A percentile compares a stretch with the other conserved stretches of the same genome.
Conservation (phyloP, 2,113 vertebrate genomes). For the Ceyx margarethae region DNA sequence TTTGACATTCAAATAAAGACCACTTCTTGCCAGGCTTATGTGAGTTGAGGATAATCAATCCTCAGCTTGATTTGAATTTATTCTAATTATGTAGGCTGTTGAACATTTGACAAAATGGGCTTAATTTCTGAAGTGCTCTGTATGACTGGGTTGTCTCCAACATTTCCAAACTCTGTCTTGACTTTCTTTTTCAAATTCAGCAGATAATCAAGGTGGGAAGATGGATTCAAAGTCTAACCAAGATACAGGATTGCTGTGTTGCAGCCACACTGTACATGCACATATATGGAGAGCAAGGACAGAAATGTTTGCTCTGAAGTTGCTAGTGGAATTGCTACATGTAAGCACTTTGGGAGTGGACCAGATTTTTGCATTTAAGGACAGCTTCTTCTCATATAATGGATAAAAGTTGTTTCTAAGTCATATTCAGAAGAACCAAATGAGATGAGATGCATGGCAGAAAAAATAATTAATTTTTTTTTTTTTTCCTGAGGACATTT, state of each 20-base stretch:
- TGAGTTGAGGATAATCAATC: not conserved
- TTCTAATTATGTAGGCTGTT: not conserved
- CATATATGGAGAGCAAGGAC: not conserved
- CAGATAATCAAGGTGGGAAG: not conserved
- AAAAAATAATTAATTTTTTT: not conserved
- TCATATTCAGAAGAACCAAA: not conserved
- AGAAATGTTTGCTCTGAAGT: not conserved
- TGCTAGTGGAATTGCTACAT: not conserved
- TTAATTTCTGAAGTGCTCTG: not conserved
- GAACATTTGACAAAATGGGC: not conserved
- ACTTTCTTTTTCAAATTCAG: not conserved
- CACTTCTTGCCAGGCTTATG: not conserved
- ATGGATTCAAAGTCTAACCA: not conserved
- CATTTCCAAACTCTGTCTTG: not conserved
- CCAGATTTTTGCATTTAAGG: constrained; percentile 39
- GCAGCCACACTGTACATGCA: not conserved
- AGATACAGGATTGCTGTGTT: not conserved
- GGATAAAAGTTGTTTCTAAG: not conserved
- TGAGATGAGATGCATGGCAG: not conserved
- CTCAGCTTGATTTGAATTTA: not conserved
- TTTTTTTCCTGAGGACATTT: not conserved
- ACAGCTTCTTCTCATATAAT: constrained; percentile 14
- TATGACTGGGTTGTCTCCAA: not conserved
- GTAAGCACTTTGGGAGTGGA: constrained; percentile 21
- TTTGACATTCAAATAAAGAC: not conserved